Evolutionary conservation across 2,888 invertebrate species (phyloP), one percentile per base, ranked within the genome.

Genomic region (Epistrophella euchroma): DNA sequence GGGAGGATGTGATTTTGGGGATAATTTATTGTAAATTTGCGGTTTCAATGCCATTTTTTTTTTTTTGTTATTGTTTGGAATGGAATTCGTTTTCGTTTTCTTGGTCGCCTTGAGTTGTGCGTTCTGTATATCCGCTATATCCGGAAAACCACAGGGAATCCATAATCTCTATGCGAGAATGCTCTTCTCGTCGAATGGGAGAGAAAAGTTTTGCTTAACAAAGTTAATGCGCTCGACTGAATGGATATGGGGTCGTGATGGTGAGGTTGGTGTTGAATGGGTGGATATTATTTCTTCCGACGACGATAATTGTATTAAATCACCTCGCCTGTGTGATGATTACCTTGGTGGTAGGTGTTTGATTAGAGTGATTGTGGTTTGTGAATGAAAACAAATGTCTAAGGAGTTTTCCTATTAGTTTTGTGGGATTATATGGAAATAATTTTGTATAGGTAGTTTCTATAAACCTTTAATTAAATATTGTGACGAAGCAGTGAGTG

Each of bases 21-120:
- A 86, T 86, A 86, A 86, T 86, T 86, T 86, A 86, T 86, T 74
- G 82, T 86, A 82, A 86, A 86, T 86, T 86, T 86, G 86, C 37
- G 86, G 86, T 86, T 82, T 82, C 82, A 75, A 75, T 85, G 85
- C 25, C 19, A 40, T 70, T 52, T 25, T 47, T 28, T 47, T 66
- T 13, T 72, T 62, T 28, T 66, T 71, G 58, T 56, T 37, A 7
- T 66, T 37, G 25, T 45, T 50, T 45, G n/a, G n/a, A n/a, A n/a
- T 2, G 45, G 17, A 0, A 2, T 47, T 50, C 2, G 60, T 17
- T 35, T 3, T 74, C 25, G 60, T 1, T 58, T 56, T 72, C 52
- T 47, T 72, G 37, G 47, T 66, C 13, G 64, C 58, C 55, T 72
- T 58, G 76, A 72, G 60, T 58, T 82, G 64, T 81, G 81, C 76